Base-by-base conservation (phyloP, 2,888 invertebrate species). In the Heterodera filipjevi region DNA sequence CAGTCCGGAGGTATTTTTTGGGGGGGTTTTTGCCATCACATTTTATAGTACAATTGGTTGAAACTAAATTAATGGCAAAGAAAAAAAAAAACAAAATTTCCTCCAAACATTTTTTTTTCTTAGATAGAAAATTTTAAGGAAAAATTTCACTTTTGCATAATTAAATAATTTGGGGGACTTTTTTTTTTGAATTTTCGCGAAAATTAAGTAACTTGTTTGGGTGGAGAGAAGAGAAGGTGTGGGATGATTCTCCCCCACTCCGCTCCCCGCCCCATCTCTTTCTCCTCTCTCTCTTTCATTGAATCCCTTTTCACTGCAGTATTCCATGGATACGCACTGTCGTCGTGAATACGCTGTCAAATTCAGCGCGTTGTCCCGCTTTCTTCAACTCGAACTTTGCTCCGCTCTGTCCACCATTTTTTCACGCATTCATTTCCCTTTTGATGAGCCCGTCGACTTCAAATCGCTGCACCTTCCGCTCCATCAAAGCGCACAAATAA, bases 401-500 rank as follows among this genome's bases (percentile, higher is more conserved):
- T 66, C 70, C 30, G 66, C 80, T 30, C 66, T 83, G 14, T 53
- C 66, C 53, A 66, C 66, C 10, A 27, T 77, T 19, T 81, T 73
- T 46, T 72, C 76, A n/a, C 73, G 78, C 59, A 83, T 83, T 53
- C 75, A 80, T 22, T 83, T 83, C 49, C 83, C 83, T 5, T 83
- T 83, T 75, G 83, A 83, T 66, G 78, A 77, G 30, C 64, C 84
- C 19, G 79, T 85, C 64, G 83, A 83, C 71, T 77, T 77, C 66
- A 71, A 76, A 27, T 49, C 75, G 10, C 32, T 85, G 53, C 53
- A 46, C 16, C 27, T 66, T 39, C 77, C 84, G 33, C 79, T 83
- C 14, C 75, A 80, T 64, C 76, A 74, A 66, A 77, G 83, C 39
- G 64, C 71, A 3, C 59, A 81, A 35, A 80, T 84, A 22, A 39